These are phyloP conservation scores for Baryphthengus martii DNA, from an alignment of 2,113 vertebrate genomes.

Conservation along the genomic window DNA sequence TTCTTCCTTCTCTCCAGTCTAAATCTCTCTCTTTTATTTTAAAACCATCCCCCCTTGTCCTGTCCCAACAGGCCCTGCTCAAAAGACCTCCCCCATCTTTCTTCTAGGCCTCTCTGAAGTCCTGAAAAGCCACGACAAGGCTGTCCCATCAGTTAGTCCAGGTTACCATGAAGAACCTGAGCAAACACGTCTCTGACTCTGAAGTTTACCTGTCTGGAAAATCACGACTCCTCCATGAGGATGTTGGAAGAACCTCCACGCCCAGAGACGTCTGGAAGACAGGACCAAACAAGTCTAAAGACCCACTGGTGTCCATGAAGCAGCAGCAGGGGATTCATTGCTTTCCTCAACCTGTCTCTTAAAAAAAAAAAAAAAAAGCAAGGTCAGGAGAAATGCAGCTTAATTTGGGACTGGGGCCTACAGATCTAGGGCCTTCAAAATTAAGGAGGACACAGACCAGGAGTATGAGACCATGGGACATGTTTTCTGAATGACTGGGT, in stretches of 20 bases:
- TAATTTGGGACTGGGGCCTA: not conserved
- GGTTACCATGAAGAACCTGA: not conserved
- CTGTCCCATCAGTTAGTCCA: not conserved
- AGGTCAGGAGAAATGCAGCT: not conserved
- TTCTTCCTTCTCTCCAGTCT: too few relatives aligned
- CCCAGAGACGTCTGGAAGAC: not conserved
- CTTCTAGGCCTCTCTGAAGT: not conserved
- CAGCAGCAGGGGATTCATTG: not conserved
- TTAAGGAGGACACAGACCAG: not conserved
- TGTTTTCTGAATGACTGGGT: not conserved
- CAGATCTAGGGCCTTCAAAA: not conserved
- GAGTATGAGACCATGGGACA: not conserved
- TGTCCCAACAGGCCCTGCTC: too few relatives aligned
- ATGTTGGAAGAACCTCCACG: not conserved
- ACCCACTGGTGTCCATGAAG: not conserved
- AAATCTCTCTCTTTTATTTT: too few relatives aligned
- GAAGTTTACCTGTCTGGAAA: not conserved
- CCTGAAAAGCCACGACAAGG: not conserved
- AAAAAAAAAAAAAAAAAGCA: not conserved
- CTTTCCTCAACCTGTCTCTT: not conserved
- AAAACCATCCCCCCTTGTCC: too few relatives aligned
- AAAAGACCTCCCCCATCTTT: not conserved
- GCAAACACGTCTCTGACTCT: not conserved
- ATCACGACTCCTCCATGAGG: not conserved
- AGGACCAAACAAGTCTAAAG: not conserved